A percentile compares a stretch with the other conserved stretches of the same genome.
phyloP scores from a whole-genome alignment of 2,113 vertebrate species.

The Carollia perspicillata region DNA sequence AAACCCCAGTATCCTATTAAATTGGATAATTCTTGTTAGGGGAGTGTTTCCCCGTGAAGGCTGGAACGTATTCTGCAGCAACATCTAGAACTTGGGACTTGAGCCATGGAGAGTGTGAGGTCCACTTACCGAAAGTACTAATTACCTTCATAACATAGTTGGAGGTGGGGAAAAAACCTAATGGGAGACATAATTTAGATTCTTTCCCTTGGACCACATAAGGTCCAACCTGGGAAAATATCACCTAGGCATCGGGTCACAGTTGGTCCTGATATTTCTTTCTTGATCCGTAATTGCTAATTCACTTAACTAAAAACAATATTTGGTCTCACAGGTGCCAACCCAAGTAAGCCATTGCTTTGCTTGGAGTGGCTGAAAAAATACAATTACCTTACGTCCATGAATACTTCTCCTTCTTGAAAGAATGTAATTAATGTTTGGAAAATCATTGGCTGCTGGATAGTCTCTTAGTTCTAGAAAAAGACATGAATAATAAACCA shows the following conservation, averaged over 20 bases:
- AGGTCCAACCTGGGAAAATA: slow-evolving; percentile 55
- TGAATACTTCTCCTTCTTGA: slow-evolving; percentile 23
- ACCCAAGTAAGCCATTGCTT: slow-evolving; percentile 63
- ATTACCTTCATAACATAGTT: slow-evolving; percentile 67
- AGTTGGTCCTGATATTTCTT: slow-evolving; percentile 53
- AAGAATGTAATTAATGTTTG: slow-evolving; percentile 50
- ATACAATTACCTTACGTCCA: slow-evolving; percentile 39
- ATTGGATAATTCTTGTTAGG: slow-evolving; percentile 38
- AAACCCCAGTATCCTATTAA: slow-evolving; percentile 30
- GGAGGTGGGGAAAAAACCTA: background rate
- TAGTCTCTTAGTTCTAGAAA: background rate
- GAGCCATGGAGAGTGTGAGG: slow-evolving; percentile 39
- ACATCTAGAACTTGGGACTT: background rate
- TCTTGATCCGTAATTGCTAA: slow-evolving; percentile 66
- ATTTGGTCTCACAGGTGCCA: slow-evolving; percentile 65
- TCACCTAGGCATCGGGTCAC: slow-evolving; percentile 32
- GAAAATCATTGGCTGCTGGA: slow-evolving; percentile 20
- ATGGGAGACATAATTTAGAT: slow-evolving; percentile 34
- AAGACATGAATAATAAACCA: background rate
- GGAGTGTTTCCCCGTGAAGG: background rate
- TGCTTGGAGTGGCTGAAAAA: slow-evolving; percentile 58
- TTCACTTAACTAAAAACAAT: slow-evolving; percentile 73
- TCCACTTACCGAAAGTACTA: slow-evolving; percentile 67
- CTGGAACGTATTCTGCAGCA: background rate
- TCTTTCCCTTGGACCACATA: slow-evolving; percentile 45